phyloP scores from a whole-genome alignment of 2,888 invertebrate species.

The Sinopyrophorus schimmeli region DNA sequence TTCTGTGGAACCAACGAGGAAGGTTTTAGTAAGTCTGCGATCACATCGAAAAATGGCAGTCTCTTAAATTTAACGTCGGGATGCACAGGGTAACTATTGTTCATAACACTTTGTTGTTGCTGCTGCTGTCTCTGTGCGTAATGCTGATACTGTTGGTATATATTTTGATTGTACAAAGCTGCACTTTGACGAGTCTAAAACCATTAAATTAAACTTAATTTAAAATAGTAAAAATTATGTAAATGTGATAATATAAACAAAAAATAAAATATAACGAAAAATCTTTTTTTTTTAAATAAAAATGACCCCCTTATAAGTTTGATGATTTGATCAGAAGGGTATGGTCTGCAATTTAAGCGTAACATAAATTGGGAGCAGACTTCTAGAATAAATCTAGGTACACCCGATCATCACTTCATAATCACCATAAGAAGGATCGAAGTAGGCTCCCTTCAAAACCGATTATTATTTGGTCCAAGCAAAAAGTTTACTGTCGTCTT shows the following conservation, averaged over 20 bases:
- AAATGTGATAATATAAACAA: neutral
- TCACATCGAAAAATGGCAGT: conserved; percentile 89
- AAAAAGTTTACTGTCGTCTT: no score
- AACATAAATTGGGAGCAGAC: conserved; percentile 34
- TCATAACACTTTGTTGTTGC: conserved; percentile 29
- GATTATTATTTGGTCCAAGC: no score
- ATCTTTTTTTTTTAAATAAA: neutral
- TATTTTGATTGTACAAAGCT: conserved; percentile 60
- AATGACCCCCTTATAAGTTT: neutral
- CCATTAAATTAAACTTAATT: neutral
- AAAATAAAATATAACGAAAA: neutral
- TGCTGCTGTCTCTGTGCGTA: conserved; percentile 37
- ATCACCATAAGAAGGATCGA: conserved; percentile 44
- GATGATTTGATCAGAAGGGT: conserved; percentile 40
- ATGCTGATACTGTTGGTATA: conserved; percentile 52
- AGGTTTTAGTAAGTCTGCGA: conserved; percentile 86
- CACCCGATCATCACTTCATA: conserved; percentile 43
- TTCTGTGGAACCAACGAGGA: conserved; percentile 77
- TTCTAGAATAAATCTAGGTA: conserved; percentile 19
- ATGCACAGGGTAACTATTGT: conserved; percentile 75
- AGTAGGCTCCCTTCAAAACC: neutral
- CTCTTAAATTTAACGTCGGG: conserved; percentile 92
- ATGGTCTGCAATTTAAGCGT: conserved; percentile 39
- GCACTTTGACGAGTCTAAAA: conserved; percentile 61
- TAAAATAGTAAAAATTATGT: neutral